Conservation (phyloP, 2,113 vertebrate genomes). For the Trichechus manatus region DNA sequence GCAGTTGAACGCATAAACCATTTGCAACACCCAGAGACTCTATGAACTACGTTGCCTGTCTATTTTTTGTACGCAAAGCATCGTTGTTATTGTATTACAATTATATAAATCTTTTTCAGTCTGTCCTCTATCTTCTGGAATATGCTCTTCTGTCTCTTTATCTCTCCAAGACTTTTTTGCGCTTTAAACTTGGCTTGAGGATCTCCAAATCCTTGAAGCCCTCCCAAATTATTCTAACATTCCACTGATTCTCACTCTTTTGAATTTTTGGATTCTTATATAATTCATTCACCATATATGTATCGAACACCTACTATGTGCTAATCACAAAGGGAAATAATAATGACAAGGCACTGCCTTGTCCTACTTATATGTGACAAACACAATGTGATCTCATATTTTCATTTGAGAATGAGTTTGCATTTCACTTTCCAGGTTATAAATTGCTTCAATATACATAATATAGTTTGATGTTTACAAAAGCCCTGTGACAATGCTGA, state of each 20-base stretch:
- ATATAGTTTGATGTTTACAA: background rate
- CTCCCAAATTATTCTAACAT: background rate
- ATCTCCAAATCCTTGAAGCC: background rate
- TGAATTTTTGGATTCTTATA: background rate
- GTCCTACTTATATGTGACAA: background rate
- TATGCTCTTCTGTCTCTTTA: background rate
- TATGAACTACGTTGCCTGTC: background rate
- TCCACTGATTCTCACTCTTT: background rate
- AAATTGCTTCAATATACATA: background rate
- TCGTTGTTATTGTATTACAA: background rate
- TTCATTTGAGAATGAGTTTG: conserved; percentile 26
- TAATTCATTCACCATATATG: background rate
- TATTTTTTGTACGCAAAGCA: background rate
- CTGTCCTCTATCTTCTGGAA: background rate
- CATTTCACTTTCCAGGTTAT: background rate
- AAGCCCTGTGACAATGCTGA: background rate
- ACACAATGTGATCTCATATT: background rate
- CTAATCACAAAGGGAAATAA: background rate
- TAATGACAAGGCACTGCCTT: background rate
- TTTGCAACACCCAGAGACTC: no score
- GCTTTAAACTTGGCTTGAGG: background rate
- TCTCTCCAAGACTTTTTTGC: background rate
- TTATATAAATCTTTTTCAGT: background rate
- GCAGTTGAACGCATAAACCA: background rate
- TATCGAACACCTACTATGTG: background rate